Percentiles rank a stretch among this genome's conserved stretches.
These are phyloP conservation scores for Campylorhamphus procurvoides DNA, from an alignment of 2,113 vertebrate species.

Conservation along the genomic window DNA sequence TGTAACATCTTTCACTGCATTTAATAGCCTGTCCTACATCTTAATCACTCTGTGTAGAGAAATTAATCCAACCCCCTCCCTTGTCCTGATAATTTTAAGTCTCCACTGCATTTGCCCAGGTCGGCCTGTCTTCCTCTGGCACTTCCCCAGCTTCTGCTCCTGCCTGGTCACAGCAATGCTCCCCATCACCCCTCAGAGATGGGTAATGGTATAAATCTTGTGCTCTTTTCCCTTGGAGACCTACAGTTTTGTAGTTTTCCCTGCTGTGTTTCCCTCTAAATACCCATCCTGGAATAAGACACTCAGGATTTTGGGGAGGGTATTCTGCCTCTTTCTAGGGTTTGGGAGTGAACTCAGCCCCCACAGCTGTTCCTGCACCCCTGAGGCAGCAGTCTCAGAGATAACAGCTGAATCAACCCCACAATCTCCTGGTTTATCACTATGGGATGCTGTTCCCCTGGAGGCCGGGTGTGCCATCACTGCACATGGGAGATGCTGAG, in stretches of 20 bases:
- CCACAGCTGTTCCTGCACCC: not conserved
- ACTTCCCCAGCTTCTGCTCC: not conserved
- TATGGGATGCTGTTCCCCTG: not conserved
- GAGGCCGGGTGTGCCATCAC: accelerated
- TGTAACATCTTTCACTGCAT: not conserved
- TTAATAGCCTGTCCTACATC: not conserved
- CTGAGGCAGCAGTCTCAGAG: not conserved
- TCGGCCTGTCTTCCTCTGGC: not conserved
- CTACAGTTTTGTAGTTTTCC: not conserved
- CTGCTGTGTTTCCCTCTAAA: not conserved
- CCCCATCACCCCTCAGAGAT: not conserved
- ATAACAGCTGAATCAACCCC: not conserved
- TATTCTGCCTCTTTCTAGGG: not conserved
- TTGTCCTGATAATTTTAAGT: not conserved
- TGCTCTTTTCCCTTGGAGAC: not conserved
- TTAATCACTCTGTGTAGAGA: not conserved
- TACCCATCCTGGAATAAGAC: not conserved
- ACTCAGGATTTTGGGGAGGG: not conserved
- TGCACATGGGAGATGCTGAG: not conserved
- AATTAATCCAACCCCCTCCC: not conserved
- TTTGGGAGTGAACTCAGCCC: not conserved
- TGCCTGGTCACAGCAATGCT: accelerated
- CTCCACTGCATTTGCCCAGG: not conserved
- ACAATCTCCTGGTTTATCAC: not conserved
- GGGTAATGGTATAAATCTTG: not conserved